Conservation (phyloP, 2,888 invertebrate genomes). For the Dynastes tityus region DNA sequence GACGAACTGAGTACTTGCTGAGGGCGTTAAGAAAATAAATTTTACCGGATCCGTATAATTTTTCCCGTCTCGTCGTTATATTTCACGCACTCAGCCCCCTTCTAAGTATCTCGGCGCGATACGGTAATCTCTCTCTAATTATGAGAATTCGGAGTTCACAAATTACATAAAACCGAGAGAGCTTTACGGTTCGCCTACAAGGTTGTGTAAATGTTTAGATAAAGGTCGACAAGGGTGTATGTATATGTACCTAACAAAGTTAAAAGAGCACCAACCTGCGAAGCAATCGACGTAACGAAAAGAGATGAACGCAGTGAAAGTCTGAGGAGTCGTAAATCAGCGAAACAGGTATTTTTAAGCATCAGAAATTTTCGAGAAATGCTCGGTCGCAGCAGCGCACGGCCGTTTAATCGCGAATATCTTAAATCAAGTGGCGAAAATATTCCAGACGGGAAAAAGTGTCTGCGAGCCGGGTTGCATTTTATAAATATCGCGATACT, state of each 20-base stretch:
- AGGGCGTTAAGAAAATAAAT: slow-evolving; percentile 36
- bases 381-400: slow-evolving; percentile 11
- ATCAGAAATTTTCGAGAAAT: slow-evolving; percentile 28
- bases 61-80: slow-evolving; percentile 6
- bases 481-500: slow-evolving; percentile 11
- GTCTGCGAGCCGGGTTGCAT: slow-evolving; percentile 7
- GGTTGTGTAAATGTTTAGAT: slow-evolving; percentile 12
- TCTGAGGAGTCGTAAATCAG: slow-evolving; percentile 31
- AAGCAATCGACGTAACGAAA: neutral
- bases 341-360: slow-evolving; percentile 44
- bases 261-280: too few relatives aligned
- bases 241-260: neutral
- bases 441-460: slow-evolving; percentile 13
- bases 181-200: neutral
- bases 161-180: neutral
- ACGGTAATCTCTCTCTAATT: slow-evolving; percentile 8
- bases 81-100: slow-evolving; percentile 5
- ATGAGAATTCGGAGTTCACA: neutral
- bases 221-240: neutral
- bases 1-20: neutral
- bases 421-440: slow-evolving; percentile 28
- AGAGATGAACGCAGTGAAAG: neutral
- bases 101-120: neutral
- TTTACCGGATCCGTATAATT: slow-evolving; percentile 20
- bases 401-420: slow-evolving; percentile 29